phyloP scores from a whole-genome alignment of 2,113 vertebrate species.

The Clupea harengus region DNA sequence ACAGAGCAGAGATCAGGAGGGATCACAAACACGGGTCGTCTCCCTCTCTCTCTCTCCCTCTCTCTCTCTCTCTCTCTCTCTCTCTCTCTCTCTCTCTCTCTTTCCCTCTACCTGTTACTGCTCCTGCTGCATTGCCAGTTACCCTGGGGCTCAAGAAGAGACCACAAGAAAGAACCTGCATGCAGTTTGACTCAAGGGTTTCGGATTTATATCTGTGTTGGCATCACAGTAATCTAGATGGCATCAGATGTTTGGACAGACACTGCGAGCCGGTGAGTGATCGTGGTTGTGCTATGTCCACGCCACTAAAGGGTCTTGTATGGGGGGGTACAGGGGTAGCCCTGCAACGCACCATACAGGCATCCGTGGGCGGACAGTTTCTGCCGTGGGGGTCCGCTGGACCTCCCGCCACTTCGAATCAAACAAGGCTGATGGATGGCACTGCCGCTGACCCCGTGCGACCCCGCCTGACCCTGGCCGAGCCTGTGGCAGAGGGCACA shows the following conservation, averaged over 20 bases:
- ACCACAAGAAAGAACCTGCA: not conserved
- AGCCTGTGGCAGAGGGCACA: not conserved
- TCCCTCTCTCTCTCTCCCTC: not conserved
- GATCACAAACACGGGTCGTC: not conserved
- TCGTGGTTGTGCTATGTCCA: not conserved
- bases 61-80: not conserved
- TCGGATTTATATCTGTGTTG: not conserved
- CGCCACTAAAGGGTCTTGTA: no score
- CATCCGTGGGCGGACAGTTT: not conserved
- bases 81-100: not conserved
- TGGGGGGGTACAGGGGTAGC: not conserved
- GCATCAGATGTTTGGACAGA: not conserved
- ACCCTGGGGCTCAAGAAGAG: not conserved
- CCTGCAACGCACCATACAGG: not conserved
- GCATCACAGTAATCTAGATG: not conserved
- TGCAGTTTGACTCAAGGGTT: not conserved
- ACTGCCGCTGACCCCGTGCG: slow-evolving; percentile 17
- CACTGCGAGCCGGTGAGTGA: not conserved
- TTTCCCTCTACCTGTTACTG: not conserved
- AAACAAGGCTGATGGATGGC: slow-evolving; percentile 26
- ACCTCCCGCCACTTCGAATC: slow-evolving; percentile 25
- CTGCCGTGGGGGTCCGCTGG: not conserved
- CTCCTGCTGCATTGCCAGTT: not conserved
- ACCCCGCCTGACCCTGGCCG: slow-evolving; percentile 20
- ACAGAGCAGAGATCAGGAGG: not conserved